These are phyloP conservation scores for Silurus asotus DNA, from an alignment of 2,113 vertebrate genomes.

Conservation along the genomic window DNA sequence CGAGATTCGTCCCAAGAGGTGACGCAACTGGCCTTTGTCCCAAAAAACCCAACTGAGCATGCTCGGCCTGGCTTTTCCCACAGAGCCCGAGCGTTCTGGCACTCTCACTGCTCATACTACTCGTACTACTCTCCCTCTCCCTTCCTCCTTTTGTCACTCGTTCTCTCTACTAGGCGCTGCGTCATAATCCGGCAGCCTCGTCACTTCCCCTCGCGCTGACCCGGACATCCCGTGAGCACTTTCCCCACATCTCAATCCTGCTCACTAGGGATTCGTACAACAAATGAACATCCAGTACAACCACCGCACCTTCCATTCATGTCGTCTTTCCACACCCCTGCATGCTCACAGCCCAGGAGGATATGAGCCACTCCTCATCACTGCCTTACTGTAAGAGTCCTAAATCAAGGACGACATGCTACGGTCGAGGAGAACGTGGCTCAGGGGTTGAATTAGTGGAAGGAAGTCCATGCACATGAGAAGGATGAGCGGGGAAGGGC, in stretches of 20 bases:
- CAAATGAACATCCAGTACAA: slow-evolving; percentile 39
- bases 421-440: background rate
- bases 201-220: slow-evolving; percentile 27
- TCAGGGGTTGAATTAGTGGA: slow-evolving; percentile 68
- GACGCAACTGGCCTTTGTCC: slow-evolving; percentile 57
- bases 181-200: slow-evolving; percentile 55
- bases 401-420: slow-evolving; percentile 3
- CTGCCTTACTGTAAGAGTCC: slow-evolving; percentile 38
- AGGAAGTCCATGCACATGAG: slow-evolving; percentile 60
- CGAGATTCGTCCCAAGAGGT: slow-evolving; percentile 59
- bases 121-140: slow-evolving; percentile 45
- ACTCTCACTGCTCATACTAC: background rate
- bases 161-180: slow-evolving; percentile 56
- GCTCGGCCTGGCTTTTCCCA: slow-evolving; percentile 69
- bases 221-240: slow-evolving; percentile 45
- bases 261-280: slow-evolving; percentile 37
- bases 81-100: slow-evolving; percentile 53
- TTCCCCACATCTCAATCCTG: slow-evolving; percentile 43
- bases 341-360: slow-evolving; percentile 57
- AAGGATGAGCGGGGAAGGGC: slow-evolving; percentile 26
- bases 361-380: slow-evolving; percentile 47
- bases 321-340: slow-evolving; percentile 21
- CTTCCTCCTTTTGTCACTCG: slow-evolving; percentile 60
- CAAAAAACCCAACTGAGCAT: slow-evolving; percentile 68
- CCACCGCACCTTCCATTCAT: slow-evolving; percentile 52